A percentile compares a stretch with the other conserved stretches of the same genome.
phyloP scores from a whole-genome alignment of 64 coral and sea anemone genomes.

The Stylophora pistillata region DNA sequence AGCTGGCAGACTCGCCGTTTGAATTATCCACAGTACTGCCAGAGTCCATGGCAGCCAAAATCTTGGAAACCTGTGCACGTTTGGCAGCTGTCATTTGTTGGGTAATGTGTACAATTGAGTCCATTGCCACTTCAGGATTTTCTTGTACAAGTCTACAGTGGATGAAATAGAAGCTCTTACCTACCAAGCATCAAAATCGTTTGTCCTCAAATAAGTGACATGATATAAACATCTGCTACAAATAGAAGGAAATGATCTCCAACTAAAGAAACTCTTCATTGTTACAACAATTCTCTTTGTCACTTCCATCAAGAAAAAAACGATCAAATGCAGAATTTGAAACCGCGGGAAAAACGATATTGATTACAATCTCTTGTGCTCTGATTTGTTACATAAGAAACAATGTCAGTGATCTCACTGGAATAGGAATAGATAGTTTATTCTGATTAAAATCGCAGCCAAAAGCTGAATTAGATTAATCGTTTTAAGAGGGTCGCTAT shows the following conservation, averaged over 20 bases:
- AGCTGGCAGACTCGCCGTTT: slow-evolving; percentile 55
- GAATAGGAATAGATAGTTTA: slow-evolving; percentile 48
- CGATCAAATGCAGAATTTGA: no score
- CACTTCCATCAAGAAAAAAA: no score
- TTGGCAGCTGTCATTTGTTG: slow-evolving; percentile 90
- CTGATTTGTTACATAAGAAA: no score
- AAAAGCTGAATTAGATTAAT: slow-evolving; percentile 47
- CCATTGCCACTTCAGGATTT: slow-evolving; percentile 97
- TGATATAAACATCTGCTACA: no score
- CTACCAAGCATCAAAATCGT: neutral
- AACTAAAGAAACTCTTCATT: no score
- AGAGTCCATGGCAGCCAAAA: slow-evolving; percentile 81
- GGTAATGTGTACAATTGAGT: slow-evolving; percentile 98
- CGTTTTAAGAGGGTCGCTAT: no score
- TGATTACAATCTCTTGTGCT: no score
- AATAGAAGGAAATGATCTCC: no score
- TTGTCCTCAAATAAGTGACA: no score
- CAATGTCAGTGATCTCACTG: no score
- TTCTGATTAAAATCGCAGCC: slow-evolving; percentile 45
- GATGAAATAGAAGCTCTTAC: slow-evolving; percentile 32
- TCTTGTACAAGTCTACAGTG: slow-evolving; percentile 90
- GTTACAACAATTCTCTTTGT: no score
- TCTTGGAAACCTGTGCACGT: slow-evolving; percentile 83
- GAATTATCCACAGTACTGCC: slow-evolving; percentile 46
- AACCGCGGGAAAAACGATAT: no score